Conservation (phyloP, 2,797 vertebrate genomes). For the Poliocrania exsul region DNA sequence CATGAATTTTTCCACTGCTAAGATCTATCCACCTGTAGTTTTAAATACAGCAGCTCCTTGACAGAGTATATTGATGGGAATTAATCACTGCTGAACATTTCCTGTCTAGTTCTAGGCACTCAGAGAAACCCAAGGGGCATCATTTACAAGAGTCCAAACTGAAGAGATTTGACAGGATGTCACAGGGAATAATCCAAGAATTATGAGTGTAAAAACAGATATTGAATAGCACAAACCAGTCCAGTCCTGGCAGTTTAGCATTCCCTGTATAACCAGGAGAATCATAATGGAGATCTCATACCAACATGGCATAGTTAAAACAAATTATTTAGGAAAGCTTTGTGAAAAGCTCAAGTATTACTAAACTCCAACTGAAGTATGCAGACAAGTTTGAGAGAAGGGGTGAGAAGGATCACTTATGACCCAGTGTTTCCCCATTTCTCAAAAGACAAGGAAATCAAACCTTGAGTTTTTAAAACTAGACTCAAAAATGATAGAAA, state of each 20-base stretch:
- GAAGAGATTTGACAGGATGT: constrained; percentile 49
- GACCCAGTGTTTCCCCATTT: neutral
- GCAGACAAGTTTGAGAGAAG: neutral
- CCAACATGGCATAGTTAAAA: neutral
- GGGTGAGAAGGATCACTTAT: neutral
- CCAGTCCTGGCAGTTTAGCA: neutral
- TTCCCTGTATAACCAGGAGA: neutral
- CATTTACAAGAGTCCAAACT: constrained; percentile 43
- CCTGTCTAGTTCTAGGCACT: constrained; percentile 36
- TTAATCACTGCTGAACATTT: constrained; percentile 44
- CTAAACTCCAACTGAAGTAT: neutral
- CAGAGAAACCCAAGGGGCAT: constrained; percentile 41
- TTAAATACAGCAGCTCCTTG: constrained; percentile 4
- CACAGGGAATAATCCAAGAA: constrained; percentile 51
- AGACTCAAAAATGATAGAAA: fast-evolving
- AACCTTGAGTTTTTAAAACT: neutral
- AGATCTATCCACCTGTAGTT: neutral
- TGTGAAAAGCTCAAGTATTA: neutral
- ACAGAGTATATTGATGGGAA: constrained; percentile 15
- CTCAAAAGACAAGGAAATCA: neutral
- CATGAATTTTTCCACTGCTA: neutral
- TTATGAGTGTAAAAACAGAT: constrained; percentile 30
- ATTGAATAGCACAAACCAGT: neutral
- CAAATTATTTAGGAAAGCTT: neutral
- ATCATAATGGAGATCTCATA: neutral